These are phyloP conservation scores for cattle (Bos taurus) DNA, from an alignment of 2,113 vertebrate genomes.

Conservation along the genomic window ARS-UCD2.0 NC_037347.1:10348501-10349000, in stretches of 20 bases:
- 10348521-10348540: background rate
- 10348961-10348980: background rate
- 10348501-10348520: background rate
- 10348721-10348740: background rate
- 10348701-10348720: background rate
- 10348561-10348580: background rate
- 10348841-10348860: background rate
- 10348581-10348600: background rate
- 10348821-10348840: background rate
- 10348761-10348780: background rate
- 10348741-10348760: background rate
- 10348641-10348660: background rate
- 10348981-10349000: background rate
- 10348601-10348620: background rate
- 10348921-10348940: background rate
- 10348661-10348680: background rate
- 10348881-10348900: background rate
- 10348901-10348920: background rate
- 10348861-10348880: background rate
- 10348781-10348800: background rate
- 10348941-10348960: background rate
- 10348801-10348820: background rate
- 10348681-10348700: background rate
- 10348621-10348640: rapidly evolving
- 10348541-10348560: background rate